These are phyloP conservation scores for Pocota personata DNA, from an alignment of 2,888 invertebrate species.

Conservation along the genomic window DNA sequence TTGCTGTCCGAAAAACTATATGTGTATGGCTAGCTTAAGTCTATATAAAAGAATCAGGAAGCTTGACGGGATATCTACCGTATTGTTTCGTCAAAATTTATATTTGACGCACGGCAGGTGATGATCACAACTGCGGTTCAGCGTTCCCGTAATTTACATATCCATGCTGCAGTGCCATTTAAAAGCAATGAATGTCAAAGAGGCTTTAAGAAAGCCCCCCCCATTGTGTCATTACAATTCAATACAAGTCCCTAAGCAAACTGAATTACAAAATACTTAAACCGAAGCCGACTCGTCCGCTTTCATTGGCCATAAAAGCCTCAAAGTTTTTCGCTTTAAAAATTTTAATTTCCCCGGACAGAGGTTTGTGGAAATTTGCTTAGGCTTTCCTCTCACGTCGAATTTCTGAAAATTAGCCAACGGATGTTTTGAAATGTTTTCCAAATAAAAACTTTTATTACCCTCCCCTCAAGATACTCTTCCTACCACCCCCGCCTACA, in stretches of 20 bases:
- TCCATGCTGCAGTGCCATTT: neutral
- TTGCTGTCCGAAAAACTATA: too few species aligned
- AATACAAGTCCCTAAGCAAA: constrained; percentile 59
- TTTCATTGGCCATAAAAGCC: constrained; percentile 47
- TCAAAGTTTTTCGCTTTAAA: constrained; percentile 53
- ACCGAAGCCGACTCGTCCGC: neutral
- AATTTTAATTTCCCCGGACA: constrained; percentile 44
- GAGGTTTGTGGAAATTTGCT: constrained; percentile 1
- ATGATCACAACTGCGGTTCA: neutral
- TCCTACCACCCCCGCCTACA: neutral
- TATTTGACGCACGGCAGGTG: too few species aligned
- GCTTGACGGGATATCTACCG: too few species aligned
- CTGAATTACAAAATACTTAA: constrained; percentile 24
- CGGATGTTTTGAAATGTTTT: constrained; percentile 53
- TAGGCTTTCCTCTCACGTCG: constrained; percentile 51
- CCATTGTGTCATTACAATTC: constrained; percentile 40
- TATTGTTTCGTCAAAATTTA: too few species aligned
- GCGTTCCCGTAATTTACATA: neutral
- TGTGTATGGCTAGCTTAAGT: too few species aligned
- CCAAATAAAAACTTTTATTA: constrained; percentile 30
- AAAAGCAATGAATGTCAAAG: constrained; percentile 4
- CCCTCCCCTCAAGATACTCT: neutral
- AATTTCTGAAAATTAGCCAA: constrained; percentile 33
- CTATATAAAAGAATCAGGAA: too few species aligned
- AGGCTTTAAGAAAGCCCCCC: neutral